Evolutionary conservation across 2,113 vertebrate genomes (phyloP).

Genomic region (Dicentrarchus labrax): DNA sequence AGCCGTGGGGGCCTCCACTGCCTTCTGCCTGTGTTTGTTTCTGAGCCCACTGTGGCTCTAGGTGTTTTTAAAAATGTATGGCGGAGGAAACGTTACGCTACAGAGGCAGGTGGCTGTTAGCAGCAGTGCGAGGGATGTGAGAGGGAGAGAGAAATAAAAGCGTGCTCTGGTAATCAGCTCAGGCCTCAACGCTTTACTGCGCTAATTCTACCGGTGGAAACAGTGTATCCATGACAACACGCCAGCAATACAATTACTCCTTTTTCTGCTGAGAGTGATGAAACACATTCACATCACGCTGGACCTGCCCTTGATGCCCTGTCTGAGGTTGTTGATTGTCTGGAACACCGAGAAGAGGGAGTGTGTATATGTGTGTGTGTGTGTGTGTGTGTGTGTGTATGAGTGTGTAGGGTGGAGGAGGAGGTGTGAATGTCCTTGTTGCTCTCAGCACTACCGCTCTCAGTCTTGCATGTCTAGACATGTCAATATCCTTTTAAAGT

Average conservation of each 20-base stretch:
- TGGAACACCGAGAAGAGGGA: constrained; percentile 34
- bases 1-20: constrained; percentile 59
- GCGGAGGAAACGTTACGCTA: constrained; percentile 58
- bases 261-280: constrained; percentile 56
- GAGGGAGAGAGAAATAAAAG: constrained; percentile 42
- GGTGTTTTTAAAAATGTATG: constrained; percentile 72
- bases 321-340: constrained; percentile 70
- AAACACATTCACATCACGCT: constrained; percentile 70
- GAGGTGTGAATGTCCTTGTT: constrained; percentile 64
- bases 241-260: constrained; percentile 70
- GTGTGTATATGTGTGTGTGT: constrained; percentile 2
- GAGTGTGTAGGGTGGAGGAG: constrained; percentile 6
- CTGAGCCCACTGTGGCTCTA: constrained; percentile 43
- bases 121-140: constrained; percentile 56
- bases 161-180: constrained; percentile 63
- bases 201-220: constrained; percentile 72
- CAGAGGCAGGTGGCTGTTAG: constrained; percentile 66
- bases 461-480: constrained; percentile 71
- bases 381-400: constrained; percentile 13
- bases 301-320: constrained; percentile 67
- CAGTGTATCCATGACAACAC: constrained; percentile 81
- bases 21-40: constrained; percentile 63
- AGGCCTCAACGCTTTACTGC: constrained; percentile 67
- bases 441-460: constrained; percentile 48
- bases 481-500: constrained; percentile 65